phyloP scores from a whole-genome alignment of 2,113 vertebrate genomes.

The Condylura cristata region DNA sequence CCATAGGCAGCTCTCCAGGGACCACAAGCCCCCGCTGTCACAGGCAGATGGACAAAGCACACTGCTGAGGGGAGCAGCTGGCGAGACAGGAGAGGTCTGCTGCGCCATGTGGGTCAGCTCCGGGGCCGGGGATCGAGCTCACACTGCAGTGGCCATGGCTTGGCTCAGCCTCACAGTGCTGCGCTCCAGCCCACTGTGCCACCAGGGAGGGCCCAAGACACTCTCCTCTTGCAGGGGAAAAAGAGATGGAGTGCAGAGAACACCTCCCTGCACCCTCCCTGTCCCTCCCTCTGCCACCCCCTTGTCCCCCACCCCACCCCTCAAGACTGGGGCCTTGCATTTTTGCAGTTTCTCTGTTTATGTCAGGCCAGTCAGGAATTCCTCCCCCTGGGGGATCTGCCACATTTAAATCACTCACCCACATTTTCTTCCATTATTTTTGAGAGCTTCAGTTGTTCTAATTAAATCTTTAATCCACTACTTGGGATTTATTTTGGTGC shows the following conservation, averaged over 20 bases:
- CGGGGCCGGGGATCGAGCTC: no score
- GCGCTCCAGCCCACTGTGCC: no score
- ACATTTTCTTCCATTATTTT: neutral
- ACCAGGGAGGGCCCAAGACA: neutral
- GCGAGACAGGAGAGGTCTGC: no score
- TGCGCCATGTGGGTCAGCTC: no score
- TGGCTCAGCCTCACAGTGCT: no score
- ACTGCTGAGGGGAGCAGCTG: no score
- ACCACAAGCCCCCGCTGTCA: neutral
- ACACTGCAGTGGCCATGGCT: no score
- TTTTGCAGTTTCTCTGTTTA: neutral
- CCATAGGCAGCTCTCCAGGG: neutral
- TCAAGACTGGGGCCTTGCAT: neutral
- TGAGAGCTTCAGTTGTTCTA: constrained; percentile 51
- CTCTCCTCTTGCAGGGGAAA: neutral
- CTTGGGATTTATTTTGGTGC: constrained; percentile 54
- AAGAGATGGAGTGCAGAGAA: neutral
- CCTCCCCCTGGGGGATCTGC: neutral
- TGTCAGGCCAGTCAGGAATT: neutral
- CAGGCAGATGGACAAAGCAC: no score
- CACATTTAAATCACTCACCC: neutral
- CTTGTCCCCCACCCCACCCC: accelerated
- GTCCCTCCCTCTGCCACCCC: neutral
- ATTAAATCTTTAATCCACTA: constrained; percentile 50
- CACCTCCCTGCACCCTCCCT: neutral